Percentiles rank a stretch among this genome's conserved stretches.
phyloP scores from a whole-genome alignment of 1,140 invertebrate genomes.

The Asbolus verrucosus region DNA sequence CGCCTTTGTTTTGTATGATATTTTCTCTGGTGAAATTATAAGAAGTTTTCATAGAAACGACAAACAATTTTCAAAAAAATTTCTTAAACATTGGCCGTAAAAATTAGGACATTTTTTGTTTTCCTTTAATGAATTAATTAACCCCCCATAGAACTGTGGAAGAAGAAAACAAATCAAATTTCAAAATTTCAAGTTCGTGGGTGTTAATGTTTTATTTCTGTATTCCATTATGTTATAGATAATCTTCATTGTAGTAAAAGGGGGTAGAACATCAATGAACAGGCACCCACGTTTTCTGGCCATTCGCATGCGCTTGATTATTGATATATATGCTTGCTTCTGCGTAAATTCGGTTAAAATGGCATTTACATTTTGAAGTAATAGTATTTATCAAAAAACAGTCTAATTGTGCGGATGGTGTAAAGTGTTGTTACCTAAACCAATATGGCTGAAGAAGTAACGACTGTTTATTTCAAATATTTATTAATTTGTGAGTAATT shows the following conservation, averaged over 20 bases:
- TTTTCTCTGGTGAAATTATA: no score
- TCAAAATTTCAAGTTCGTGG: no score
- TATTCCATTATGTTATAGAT: conserved; percentile 26
- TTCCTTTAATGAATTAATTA: no score
- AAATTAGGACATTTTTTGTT: no score
- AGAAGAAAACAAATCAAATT: no score
- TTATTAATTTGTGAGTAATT: conserved; percentile 56
- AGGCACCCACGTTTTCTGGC: conserved; percentile 50
- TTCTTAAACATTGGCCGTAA: no score
- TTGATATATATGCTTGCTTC: conserved; percentile 50
- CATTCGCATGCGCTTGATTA: conserved; percentile 52
- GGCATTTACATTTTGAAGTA: conserved; percentile 10
- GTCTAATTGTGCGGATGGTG: conserved; percentile 53
- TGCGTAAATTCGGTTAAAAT: conserved; percentile 52
- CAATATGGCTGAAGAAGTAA: conserved; percentile 50
- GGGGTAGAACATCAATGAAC: conserved; percentile 47
- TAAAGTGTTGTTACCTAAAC: conserved; percentile 39
- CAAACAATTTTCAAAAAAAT: no score
- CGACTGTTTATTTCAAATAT: conserved; percentile 55
- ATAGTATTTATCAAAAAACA: conserved; percentile 35
- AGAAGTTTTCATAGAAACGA: no score
- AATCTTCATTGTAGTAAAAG: conserved; percentile 24
- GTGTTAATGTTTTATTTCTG: neutral
- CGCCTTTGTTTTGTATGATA: no score
- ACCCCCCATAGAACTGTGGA: no score